Base-by-base conservation (phyloP, 2,888 invertebrate genomes). In the Pegoplata infirma region DNA sequence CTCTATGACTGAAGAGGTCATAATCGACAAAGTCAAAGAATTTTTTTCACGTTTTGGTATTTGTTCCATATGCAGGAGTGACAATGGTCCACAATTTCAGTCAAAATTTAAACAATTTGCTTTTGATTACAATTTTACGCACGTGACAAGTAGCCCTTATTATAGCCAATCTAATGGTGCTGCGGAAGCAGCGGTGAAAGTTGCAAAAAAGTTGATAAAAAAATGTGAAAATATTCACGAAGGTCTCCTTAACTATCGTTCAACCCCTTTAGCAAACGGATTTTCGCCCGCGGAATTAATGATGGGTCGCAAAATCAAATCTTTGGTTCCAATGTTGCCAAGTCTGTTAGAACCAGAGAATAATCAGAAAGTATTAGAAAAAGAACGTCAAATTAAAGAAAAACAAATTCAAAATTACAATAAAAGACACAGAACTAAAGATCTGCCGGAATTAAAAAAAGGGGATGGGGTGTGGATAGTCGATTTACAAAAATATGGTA, bases 261-360 rank as follows among this genome's bases (percentile, higher is more conserved):
- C 66, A 17, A 55, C 68, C 7, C 68, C 64, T 21, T 46, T 76
- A 40, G 51, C 53, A 25, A 76, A 59, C 8, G 68, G 76, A 40
- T 76, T 72, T 32, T 72, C 68, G 4, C 56, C 59, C 7, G 67
- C 76, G 8, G 76, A 76, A 14, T 40, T 80, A 55, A 58, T 80
- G 59, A 51, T 76, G 36, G 64, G 72, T 21, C 21, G 67, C 6
- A 40, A 32, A 28, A 53, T 68, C 16, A 67, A 64, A 14, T 73
- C 66, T 10, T 51, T 36, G 12, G 23, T 71, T 12, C 71, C 51
- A 36, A 28, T 59, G 5, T 58, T 59, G 12, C 59, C 58, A 2
- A 69, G 58, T 16, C 4, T 36, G 3, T 28, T 69, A 16, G 47
- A 59, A 59, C 10, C 36, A 16, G 17, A 21, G 16, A 53, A 72